These are phyloP conservation scores for Stictocephala bisonia DNA, from an alignment of 2,888 invertebrate species.

Conservation along the genomic window DNA sequence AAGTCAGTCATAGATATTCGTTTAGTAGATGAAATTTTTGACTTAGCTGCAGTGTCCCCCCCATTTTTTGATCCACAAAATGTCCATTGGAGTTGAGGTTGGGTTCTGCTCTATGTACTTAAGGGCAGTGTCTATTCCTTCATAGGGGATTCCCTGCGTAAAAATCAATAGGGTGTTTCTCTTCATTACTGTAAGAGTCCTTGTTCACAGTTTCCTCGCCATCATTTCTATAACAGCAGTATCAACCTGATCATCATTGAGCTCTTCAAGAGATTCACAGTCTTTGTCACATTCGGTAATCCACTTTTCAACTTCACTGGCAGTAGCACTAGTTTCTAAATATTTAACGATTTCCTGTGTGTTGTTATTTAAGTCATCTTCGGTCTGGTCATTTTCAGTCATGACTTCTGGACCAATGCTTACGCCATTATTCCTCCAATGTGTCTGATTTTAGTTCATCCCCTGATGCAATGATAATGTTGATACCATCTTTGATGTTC, in stretches of 20 bases:
- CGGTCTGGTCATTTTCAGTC: too few relatives aligned
- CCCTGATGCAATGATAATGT: too few relatives aligned
- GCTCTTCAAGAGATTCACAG: neutral
- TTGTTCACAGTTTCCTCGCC: neutral
- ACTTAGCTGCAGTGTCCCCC: neutral
- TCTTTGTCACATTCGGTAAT: neutral
- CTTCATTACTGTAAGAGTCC: neutral
- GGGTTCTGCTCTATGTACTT: neutral
- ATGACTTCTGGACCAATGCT: too few relatives aligned
- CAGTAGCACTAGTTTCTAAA: neutral
- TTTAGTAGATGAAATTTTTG: constrained; percentile 4
- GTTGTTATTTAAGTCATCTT: too few relatives aligned
- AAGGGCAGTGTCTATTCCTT: neutral
- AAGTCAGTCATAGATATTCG: neutral
- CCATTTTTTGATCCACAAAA: neutral
- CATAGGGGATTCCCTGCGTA: neutral
- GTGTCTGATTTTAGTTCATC: too few relatives aligned
- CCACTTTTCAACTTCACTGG: neutral
- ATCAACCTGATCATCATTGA: neutral
- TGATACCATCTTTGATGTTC: too few relatives aligned
- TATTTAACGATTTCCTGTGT: too few relatives aligned
- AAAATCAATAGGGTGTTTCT: neutral
- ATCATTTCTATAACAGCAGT: neutral
- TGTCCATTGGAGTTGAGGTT: neutral
- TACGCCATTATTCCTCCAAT: too few relatives aligned